phyloP scores from a whole-genome alignment of 1,140 invertebrate species.

The Zaprionus inermis region DNA sequence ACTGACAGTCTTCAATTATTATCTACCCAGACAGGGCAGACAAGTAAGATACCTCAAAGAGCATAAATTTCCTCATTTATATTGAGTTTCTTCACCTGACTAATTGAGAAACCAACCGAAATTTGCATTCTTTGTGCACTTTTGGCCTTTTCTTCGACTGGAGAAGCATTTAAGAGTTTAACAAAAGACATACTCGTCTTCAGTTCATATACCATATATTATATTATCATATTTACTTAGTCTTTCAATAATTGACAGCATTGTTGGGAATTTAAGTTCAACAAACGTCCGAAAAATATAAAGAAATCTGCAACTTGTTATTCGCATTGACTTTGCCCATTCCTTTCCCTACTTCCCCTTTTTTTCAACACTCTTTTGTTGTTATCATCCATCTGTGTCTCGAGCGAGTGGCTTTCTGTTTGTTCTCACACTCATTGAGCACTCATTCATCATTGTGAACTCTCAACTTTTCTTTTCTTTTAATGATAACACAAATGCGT shows the following conservation, averaged over 20 bases:
- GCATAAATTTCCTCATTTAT: not conserved
- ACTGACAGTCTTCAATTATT: too few relatives aligned
- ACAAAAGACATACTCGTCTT: not conserved
- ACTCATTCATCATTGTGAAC: slow-evolving; percentile 58
- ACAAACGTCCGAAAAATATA: slow-evolving; percentile 34
- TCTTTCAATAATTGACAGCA: slow-evolving; percentile 25
- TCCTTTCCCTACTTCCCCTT: not conserved
- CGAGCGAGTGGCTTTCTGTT: slow-evolving; percentile 24
- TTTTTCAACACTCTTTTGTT: slow-evolving; percentile 29
- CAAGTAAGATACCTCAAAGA: not conserved
- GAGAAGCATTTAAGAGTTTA: slow-evolving; percentile 8
- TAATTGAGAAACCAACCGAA: slow-evolving; percentile 10
- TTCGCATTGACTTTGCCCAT: slow-evolving; percentile 32
- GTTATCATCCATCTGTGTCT: slow-evolving; percentile 32
- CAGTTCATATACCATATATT: not conserved
- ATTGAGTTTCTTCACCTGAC: slow-evolving; percentile 11
- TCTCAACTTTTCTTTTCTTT: slow-evolving; percentile 58
- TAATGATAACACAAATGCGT: slow-evolving; percentile 62
- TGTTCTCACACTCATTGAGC: slow-evolving; percentile 46
- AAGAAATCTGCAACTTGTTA: slow-evolving; percentile 53
- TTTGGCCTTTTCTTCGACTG: slow-evolving; percentile 12
- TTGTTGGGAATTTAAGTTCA: slow-evolving; percentile 38
- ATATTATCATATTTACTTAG: not conserved
- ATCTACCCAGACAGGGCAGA: not conserved
- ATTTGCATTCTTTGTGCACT: slow-evolving; percentile 17